Percentiles rank a stretch among this genome's conserved stretches.
phyloP scores from a whole-genome alignment of 2,888 invertebrate species.

The Coelogynopora nodosa region DNA sequence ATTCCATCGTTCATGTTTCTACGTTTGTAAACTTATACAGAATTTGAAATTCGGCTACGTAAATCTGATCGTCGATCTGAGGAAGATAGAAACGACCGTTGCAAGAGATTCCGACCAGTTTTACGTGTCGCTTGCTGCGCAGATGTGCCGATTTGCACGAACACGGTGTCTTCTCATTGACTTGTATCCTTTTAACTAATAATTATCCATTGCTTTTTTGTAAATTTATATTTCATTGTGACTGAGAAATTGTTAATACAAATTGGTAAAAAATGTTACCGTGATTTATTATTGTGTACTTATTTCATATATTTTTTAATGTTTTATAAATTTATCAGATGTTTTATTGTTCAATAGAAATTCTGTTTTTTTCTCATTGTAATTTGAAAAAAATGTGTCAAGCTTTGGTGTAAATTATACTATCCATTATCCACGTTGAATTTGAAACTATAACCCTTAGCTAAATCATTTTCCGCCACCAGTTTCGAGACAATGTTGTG shows the following conservation, averaged over 20 bases:
- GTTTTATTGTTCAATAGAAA: too few species aligned
- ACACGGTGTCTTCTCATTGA: not conserved
- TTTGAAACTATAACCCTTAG: not conserved
- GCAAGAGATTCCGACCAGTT: not conserved
- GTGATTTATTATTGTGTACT: not conserved
- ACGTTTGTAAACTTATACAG: too few species aligned
- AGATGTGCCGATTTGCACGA: not conserved
- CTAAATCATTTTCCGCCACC: not conserved
- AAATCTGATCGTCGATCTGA: not conserved
- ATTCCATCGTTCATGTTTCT: too few species aligned
- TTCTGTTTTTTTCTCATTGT: too few species aligned
- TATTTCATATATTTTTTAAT: not conserved
- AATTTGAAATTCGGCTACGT: not conserved
- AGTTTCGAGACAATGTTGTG: conserved; percentile 2
- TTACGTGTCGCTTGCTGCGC: not conserved
- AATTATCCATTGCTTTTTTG: too few species aligned
- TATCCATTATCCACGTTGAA: too few species aligned
- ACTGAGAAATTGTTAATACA: too few species aligned
- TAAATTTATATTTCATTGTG: too few species aligned
- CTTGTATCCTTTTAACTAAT: not conserved
- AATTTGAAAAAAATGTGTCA: too few species aligned
- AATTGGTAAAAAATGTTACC: not conserved
- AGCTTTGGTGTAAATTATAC: too few species aligned
- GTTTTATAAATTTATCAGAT: not conserved
- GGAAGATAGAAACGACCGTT: not conserved